Evolutionary conservation across 35 echinoderm and acorn worm species (phyloP).

Genomic region (Stichopus chloronotus): DNA sequence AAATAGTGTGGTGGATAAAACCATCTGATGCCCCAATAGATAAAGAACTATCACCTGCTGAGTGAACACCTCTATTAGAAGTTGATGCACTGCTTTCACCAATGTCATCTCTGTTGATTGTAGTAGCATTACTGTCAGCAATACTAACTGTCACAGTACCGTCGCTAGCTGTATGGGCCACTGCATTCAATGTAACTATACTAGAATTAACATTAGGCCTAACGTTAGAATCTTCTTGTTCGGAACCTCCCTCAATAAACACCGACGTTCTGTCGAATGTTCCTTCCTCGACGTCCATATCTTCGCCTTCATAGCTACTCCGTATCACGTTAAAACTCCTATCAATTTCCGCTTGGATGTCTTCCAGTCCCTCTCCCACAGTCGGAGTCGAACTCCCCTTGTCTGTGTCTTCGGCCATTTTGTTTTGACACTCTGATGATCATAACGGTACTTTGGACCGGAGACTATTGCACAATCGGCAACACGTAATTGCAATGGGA

Average conservation of each 20-base stretch:
- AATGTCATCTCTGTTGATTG: not conserved
- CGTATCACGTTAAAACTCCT: slow-evolving; percentile 23
- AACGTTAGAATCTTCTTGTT: not conserved
- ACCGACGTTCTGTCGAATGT: slow-evolving; percentile 81
- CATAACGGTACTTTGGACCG: too few relatives aligned
- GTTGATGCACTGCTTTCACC: not conserved
- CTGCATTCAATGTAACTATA: not conserved
- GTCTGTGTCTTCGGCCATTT: slow-evolving; percentile 39
- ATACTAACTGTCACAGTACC: not conserved
- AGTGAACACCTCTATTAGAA: not conserved
- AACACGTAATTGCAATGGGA: not conserved
- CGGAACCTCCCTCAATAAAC: slow-evolving; percentile 64
- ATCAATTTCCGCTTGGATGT: slow-evolving; percentile 21
- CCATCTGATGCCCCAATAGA: slow-evolving; percentile 58
- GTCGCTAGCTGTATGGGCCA: not conserved
- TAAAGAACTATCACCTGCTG: not conserved
- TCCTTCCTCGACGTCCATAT: slow-evolving; percentile 50
- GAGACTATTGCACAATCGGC: not conserved
- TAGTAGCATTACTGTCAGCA: not conserved
- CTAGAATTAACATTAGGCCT: not conserved
- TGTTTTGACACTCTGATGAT: not conserved
- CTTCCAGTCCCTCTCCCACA: not conserved
- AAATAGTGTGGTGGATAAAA: slow-evolving; percentile 93
- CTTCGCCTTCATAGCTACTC: slow-evolving; percentile 56
- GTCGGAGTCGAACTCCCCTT: not conserved